Evolutionary conservation across 2,113 vertebrate species (phyloP).

Genomic region (Cynocephalus volans): DNA sequence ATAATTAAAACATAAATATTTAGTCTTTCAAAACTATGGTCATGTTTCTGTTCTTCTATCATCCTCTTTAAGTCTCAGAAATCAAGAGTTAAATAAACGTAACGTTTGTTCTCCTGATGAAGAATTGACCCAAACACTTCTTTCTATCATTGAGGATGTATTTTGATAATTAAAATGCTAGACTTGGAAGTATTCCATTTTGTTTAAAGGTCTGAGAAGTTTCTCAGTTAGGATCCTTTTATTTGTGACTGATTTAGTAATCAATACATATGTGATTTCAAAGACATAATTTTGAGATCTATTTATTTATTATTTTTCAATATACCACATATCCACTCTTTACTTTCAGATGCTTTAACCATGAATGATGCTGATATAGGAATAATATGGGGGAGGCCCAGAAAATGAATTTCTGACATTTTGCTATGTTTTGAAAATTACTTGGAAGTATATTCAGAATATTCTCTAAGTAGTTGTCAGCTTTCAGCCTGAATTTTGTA

Average conservation of each 20-base stretch:
- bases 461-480: slow-evolving; percentile 4
- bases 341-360: neutral
- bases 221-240: slow-evolving; percentile 10
- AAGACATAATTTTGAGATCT: neutral
- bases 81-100: slow-evolving; percentile 47
- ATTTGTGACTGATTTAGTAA: slow-evolving; percentile 9
- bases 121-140: neutral
- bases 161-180: slow-evolving; percentile 35
- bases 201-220: neutral
- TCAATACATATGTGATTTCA: slow-evolving; percentile 29
- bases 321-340: neutral
- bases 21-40: neutral
- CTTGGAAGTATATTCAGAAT: slow-evolving; percentile 54
- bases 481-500: neutral
- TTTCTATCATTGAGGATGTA: neutral
- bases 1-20: slow-evolving; percentile 27
- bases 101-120: neutral
- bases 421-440: neutral
- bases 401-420: slow-evolving; percentile 44
- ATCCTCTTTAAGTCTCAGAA: slow-evolving; percentile 60
- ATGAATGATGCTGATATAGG: neutral
- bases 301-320: slow-evolving; percentile 23
- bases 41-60: slow-evolving; percentile 28
- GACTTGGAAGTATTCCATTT: neutral
- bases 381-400: neutral